Percentiles rank a stretch among this genome's conserved stretches.
Evolutionary conservation across 2,888 invertebrate species (phyloP).

Genomic region (Mythimna pallens): DNA sequence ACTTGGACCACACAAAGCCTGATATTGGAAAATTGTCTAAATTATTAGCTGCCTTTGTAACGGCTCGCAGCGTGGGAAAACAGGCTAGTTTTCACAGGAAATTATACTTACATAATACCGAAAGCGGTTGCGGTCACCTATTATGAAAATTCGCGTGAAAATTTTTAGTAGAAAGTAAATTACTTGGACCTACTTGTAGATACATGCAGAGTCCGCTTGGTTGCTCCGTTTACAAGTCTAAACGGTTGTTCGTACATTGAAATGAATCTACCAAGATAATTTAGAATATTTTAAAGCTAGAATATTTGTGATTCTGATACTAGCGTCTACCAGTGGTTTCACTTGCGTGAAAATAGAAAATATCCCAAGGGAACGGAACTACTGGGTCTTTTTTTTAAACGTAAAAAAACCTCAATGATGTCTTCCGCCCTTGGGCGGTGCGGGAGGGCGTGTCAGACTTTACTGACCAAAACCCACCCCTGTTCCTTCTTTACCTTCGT

Average conservation of each 20-base stretch:
- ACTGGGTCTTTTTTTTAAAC: too few relatives aligned
- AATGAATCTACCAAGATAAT: background rate
- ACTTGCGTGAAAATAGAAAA: too few relatives aligned
- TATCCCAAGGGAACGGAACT: too few relatives aligned
- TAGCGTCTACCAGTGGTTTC: too few relatives aligned
- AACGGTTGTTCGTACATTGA: constrained; percentile 10
- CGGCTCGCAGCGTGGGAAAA: constrained; percentile 87
- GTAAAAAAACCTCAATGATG: too few relatives aligned
- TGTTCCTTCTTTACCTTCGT: too few relatives aligned
- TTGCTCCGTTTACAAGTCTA: constrained; percentile 11
- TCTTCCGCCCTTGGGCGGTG: too few relatives aligned
- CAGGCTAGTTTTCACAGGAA: constrained; percentile 80
- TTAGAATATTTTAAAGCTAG: background rate
- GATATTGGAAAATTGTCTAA: constrained; percentile 90
- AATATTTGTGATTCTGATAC: background rate
- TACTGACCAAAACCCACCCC: too few relatives aligned
- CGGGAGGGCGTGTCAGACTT: too few relatives aligned
- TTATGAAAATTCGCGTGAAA: constrained; percentile 50
- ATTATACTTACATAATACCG: constrained; percentile 73
- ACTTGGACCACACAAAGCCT: constrained; percentile 71
- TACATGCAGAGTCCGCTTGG: constrained; percentile 18
- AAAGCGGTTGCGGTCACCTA: constrained; percentile 64
- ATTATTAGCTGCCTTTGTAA: constrained; percentile 86
- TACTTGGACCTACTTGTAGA: constrained; percentile 22
- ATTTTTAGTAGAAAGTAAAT: constrained; percentile 27